Base-by-base conservation (phyloP, 2,797 vertebrate species). In the Lacerta agilis region DNA sequence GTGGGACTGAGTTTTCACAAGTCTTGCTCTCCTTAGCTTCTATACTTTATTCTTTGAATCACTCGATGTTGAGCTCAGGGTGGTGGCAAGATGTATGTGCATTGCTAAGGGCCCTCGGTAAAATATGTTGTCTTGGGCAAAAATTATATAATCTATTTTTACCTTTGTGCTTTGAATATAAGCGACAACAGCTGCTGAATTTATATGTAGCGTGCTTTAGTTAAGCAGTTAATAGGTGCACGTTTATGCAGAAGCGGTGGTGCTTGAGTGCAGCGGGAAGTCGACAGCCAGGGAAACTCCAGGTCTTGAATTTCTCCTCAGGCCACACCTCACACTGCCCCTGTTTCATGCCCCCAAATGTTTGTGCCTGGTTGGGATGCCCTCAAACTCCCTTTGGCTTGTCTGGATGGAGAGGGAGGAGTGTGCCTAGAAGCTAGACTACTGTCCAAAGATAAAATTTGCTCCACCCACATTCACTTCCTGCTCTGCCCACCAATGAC, bases 141-240 rank as follows among this genome's bases (percentile, higher is more conserved):
- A 80, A 88, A 88, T 88, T 88, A 88, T 85, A 66, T 38, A 77
- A 8, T n/a, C 69, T 75, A 38, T 80, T 85, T 88, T 88, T 85
- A 80, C 77, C 29, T 73, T 80, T 80, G 69, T 75, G 82, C 67
- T 64, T 79, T 36, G 66, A 45, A 38, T 64, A 38, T 73, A 80
- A 88, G 69, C 82, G 69, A 75, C 82, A 88, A 88, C 77, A 88
- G 77, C 82, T 88, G 77, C 33, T 80, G 77, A 20, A 88, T 88
- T 84, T 88, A 55, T 88, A 80, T 88, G 79, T 75, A 88, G 43
- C 29, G 87, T 38, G 41, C 75, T 88, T 83, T 80, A 80, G 73
- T 73, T 79, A 88, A 85, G 38, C 77, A 85, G 82, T 38, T 61
- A 79, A 79, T 67, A 88, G 73, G 45, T 29, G 77, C 8, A 11